Percentiles rank a stretch among this genome's conserved stretches.
These are phyloP conservation scores for Microctonus hyperodae DNA, from an alignment of 2,888 invertebrate species.

Conservation along the genomic window DNA sequence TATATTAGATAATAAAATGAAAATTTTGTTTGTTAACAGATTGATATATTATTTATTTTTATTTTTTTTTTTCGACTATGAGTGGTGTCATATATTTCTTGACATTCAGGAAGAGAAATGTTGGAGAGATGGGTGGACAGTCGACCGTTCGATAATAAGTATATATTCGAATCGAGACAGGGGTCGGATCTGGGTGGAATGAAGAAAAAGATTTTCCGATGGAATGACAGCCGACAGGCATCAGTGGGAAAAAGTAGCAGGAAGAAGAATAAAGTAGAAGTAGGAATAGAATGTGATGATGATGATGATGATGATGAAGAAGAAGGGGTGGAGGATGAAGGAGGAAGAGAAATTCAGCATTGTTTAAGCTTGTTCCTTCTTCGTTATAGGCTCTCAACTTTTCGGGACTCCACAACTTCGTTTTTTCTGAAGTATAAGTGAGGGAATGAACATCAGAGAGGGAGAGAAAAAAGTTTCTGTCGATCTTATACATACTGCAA, in stretches of 20 bases:
- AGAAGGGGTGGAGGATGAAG: not conserved
- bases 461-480: slow-evolving; percentile 6
- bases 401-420: slow-evolving; percentile 43
- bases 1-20: not conserved
- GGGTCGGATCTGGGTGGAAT: not conserved
- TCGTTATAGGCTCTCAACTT: slow-evolving; percentile 48
- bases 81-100: not conserved
- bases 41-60: not conserved
- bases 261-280: not conserved
- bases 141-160: not conserved
- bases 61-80: not conserved
- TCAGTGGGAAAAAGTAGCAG: not conserved
- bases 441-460: not conserved
- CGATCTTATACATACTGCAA: not conserved
- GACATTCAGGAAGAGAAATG: not conserved
- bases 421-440: slow-evolving; percentile 5
- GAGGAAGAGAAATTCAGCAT: slow-evolving; percentile 36
- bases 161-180: not conserved
- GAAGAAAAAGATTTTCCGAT: not conserved
- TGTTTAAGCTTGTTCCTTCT: slow-evolving; percentile 47
- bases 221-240: not conserved
- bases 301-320: not conserved
- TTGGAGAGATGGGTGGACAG: not conserved
- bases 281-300: not conserved
- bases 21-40: not conserved